phyloP scores from a whole-genome alignment of 2,888 invertebrate genomes.

The Trilocha varians region DNA sequence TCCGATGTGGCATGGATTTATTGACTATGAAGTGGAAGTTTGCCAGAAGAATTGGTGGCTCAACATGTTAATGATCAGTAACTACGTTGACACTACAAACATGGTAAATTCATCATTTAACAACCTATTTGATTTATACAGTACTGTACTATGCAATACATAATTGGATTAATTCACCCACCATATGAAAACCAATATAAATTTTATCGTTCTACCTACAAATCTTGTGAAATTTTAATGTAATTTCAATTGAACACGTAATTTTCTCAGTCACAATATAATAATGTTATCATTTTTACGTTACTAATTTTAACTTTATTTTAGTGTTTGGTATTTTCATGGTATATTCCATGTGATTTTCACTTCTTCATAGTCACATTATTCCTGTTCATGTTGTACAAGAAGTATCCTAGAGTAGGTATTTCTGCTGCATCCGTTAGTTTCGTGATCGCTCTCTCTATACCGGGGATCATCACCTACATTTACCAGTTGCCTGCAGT shows the following conservation, averaged over 20 bases:
- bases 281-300: too few relatives aligned
- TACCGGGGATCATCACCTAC: slow-evolving; percentile 69
- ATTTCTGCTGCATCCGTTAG: slow-evolving; percentile 36
- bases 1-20: slow-evolving; percentile 72
- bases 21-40: slow-evolving; percentile 57
- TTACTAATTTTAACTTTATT: slow-evolving; percentile 17
- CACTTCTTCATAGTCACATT: slow-evolving; percentile 76
- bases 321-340: slow-evolving; percentile 78
- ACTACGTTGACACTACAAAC: slow-evolving; percentile 71
- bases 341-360: slow-evolving; percentile 82
- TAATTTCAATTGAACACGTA: too few relatives aligned
- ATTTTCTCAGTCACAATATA: too few relatives aligned
- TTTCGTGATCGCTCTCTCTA: slow-evolving; percentile 46
- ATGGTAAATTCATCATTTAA: slow-evolving; percentile 74
- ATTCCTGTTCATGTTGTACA: slow-evolving; percentile 59
- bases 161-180: too few relatives aligned
- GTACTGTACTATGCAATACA: too few relatives aligned
- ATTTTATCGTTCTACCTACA: too few relatives aligned
- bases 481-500: slow-evolving; percentile 60
- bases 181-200: too few relatives aligned
- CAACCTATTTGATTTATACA: too few relatives aligned
- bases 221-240: too few relatives aligned
- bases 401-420: slow-evolving; percentile 47
- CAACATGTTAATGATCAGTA: slow-evolving; percentile 74
- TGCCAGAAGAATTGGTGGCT: slow-evolving; percentile 78